Conservation (phyloP, 2,797 vertebrate species). For the Pipistrellus pygmaeus region DNA sequence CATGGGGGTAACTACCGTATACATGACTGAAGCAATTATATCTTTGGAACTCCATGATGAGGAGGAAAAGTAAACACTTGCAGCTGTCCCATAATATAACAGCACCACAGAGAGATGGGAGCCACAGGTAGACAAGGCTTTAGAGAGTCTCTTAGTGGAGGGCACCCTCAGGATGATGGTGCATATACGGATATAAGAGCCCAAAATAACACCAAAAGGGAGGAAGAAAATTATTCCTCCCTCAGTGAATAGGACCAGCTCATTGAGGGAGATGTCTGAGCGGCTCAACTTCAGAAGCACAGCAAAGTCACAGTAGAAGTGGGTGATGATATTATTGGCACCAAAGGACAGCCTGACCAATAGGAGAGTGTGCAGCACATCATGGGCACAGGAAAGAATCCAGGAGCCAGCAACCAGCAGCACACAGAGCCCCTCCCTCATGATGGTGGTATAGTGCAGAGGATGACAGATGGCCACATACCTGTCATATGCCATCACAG, state of each 20-base stretch:
- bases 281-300: neutral
- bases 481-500: neutral
- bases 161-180: neutral
- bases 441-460: neutral
- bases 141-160: neutral
- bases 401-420: neutral
- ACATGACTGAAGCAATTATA: neutral
- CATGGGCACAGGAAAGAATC: neutral
- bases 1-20: too few relatives aligned
- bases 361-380: neutral
- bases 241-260: neutral
- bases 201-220: neutral
- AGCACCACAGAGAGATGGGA: neutral
- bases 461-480: neutral
- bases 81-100: neutral
- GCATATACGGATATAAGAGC: neutral
- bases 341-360: conserved; percentile 62
- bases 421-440: neutral
- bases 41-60: neutral
- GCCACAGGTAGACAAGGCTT: neutral
- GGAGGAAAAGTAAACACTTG: neutral
- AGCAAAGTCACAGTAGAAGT: conserved; percentile 76
- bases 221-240: neutral
- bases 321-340: neutral
- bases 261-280: neutral